phyloP scores from a whole-genome alignment of 2,797 vertebrate genomes.

The Peromyscus melanophrys region DNA sequence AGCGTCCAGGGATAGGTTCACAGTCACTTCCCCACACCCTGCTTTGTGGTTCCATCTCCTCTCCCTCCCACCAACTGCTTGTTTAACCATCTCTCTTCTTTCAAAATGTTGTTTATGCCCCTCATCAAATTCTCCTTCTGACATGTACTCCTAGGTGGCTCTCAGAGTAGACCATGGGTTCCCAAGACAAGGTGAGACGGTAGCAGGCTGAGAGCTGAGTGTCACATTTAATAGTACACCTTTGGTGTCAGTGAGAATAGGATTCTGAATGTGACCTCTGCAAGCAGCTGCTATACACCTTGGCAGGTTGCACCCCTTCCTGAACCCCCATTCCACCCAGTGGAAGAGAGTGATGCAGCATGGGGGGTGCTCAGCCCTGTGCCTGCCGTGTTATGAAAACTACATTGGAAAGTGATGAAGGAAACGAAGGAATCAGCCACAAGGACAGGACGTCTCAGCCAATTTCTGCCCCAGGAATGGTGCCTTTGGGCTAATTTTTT shows the following conservation, averaged over 20 bases:
- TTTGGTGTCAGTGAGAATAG: not conserved
- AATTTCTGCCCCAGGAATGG: not conserved
- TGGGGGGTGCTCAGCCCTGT: not conserved
- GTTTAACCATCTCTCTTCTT: not conserved
- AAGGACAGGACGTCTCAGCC: not conserved
- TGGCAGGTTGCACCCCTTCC: not conserved
- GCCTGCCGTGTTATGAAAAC: not conserved
- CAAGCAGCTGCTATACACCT: not conserved
- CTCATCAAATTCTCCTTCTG: not conserved
- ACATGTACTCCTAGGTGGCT: not conserved
- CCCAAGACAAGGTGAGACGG: not conserved
- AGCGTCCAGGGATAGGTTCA: not conserved
- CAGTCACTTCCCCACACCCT: not conserved
- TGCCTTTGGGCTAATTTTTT: no score
- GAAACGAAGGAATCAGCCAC: not conserved
- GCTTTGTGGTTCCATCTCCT: not conserved
- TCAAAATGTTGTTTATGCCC: not conserved
- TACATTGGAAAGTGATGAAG: not conserved
- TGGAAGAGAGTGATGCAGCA: not conserved
- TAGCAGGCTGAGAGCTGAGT: rapidly evolving
- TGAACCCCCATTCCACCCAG: not conserved
- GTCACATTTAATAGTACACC: not conserved
- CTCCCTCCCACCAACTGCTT: not conserved
- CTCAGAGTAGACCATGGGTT: not conserved
- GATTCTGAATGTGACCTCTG: not conserved